Evolutionary conservation across 2,797 vertebrate species (phyloP).

Genomic region (Thamnophis elegans): DNA sequence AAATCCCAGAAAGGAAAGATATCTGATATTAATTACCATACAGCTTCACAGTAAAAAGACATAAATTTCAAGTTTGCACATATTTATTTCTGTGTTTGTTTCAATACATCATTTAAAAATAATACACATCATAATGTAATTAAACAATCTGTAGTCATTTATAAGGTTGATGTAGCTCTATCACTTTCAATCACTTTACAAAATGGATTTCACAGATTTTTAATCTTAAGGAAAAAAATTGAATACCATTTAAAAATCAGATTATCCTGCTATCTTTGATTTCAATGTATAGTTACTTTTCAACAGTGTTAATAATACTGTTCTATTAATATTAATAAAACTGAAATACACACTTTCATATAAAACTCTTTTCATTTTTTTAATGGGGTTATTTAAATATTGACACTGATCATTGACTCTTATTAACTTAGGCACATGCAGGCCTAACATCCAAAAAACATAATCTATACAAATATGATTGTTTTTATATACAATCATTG

Average conservation of each 20-base stretch:
- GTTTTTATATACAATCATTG: neutral
- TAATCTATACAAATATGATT: neutral
- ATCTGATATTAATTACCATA: neutral
- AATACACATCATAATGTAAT: neutral
- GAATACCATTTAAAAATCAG: neutral
- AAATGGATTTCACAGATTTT: conserved; percentile 2
- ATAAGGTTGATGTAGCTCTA: neutral
- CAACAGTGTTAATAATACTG: neutral
- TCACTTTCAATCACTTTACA: neutral
- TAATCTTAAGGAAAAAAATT: neutral
- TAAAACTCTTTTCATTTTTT: neutral
- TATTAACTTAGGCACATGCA: neutral
- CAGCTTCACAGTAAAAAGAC: conserved; percentile 43
- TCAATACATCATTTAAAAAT: neutral
- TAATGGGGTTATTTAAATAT: neutral
- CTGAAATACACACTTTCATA: neutral
- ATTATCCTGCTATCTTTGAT: neutral
- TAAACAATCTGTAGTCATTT: neutral
- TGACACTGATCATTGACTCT: neutral
- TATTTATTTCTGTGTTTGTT: neutral
- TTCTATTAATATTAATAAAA: neutral
- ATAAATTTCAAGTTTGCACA: conserved; percentile 36
- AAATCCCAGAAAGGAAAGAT: conserved; percentile 51
- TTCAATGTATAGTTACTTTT: neutral
- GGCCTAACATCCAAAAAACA: neutral